A percentile compares a stretch with the other conserved stretches of the same genome.
Evolutionary conservation across 2,888 invertebrate species (phyloP).

Genomic region (Stenchaetothrips biformis): DNA sequence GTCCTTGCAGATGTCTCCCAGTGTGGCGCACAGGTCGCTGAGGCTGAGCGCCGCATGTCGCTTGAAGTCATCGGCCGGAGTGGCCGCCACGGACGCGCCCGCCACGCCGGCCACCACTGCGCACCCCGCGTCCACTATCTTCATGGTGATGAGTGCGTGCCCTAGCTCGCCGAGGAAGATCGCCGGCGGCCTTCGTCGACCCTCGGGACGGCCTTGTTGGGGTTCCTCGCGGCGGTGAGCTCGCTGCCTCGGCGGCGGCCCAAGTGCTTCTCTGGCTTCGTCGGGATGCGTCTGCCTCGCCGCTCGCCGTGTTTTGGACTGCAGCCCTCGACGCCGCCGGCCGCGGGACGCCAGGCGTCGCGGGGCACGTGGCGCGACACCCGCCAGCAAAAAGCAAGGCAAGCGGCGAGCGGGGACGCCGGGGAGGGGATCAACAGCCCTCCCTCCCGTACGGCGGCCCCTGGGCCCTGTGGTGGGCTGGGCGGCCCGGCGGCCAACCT

Average conservation of each 20-base stretch:
- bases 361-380: not conserved
- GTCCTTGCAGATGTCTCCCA: slow-evolving; percentile 4
- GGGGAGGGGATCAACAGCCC: not conserved
- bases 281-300: not conserved
- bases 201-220: not conserved
- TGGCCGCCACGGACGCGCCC: not conserved
- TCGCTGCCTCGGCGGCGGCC: not conserved
- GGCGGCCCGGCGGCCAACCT: not conserved
- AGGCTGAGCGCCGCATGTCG: not conserved
- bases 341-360: not conserved
- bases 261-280: not conserved
- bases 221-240: not conserved
- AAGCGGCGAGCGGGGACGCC: not conserved
- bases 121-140: not conserved
- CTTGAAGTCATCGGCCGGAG: not conserved
- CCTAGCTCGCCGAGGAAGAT: not conserved
- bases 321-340: not conserved
- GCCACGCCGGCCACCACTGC: not conserved
- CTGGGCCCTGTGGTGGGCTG: not conserved
- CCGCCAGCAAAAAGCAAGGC: not conserved
- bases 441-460: not conserved
- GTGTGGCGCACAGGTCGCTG: slow-evolving; percentile 10
- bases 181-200: not conserved
- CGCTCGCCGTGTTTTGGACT: slow-evolving; percentile 8
- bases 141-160: not conserved